A percentile compares a stretch with the other conserved stretches of the same genome.
These are phyloP conservation scores for Ibidorhyncha struthersii DNA, from an alignment of 2,113 vertebrate species.

Conservation along the genomic window DNA sequence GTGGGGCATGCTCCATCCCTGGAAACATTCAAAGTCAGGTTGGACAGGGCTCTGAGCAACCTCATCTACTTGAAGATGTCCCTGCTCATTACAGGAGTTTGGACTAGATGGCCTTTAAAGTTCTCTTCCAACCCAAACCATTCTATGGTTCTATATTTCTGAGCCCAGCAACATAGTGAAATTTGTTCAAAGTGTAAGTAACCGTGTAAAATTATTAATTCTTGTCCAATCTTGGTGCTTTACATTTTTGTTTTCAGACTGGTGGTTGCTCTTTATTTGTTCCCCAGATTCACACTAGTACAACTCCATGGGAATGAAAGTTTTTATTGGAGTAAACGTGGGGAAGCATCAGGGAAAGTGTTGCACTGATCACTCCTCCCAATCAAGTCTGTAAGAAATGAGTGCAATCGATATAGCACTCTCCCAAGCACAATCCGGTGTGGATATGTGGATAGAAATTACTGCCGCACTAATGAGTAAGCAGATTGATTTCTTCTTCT, in stretches of 20 bases:
- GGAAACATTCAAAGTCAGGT: not conserved
- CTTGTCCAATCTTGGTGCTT: not conserved
- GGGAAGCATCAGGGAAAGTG: rapidly evolving
- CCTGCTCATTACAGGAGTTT: not conserved
- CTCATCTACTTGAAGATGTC: not conserved
- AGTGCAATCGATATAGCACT: not conserved
- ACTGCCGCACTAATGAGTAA: not conserved
- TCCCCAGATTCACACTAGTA: not conserved
- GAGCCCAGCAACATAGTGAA: not conserved
- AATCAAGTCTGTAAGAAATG: not conserved
- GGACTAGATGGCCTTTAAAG: not conserved
- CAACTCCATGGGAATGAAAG: not conserved
- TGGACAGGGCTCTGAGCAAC: not conserved
- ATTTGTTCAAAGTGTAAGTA: not conserved
- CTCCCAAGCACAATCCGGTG: too few relatives aligned
- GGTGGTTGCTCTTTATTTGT: not conserved
- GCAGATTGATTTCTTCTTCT: not conserved
- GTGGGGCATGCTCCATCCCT: not conserved
- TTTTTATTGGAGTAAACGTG: not conserved
- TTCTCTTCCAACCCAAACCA: not conserved
- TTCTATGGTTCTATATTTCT: not conserved
- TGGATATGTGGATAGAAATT: not conserved
- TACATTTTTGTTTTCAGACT: not conserved
- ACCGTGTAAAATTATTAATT: not conserved
- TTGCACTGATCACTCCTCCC: not conserved